Evolutionary conservation across 2,888 invertebrate genomes (phyloP), one percentile per base, ranked within the genome.

Genomic region (Eupithecia vulgata): DNA sequence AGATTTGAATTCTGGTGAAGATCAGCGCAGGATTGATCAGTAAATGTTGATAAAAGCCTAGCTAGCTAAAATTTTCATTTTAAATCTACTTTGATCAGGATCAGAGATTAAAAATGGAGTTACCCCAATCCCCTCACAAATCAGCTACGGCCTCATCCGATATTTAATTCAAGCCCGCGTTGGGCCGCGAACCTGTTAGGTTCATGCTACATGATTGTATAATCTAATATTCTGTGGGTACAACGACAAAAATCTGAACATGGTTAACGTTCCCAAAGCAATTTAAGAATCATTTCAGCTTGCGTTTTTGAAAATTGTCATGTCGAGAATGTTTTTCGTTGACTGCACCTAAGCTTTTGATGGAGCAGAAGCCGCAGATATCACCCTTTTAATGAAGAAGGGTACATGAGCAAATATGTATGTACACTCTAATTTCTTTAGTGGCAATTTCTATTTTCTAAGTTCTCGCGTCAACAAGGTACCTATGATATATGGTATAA

Each of bases 111-210:
- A 70, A 70, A 62, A 70, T 70, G 59, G 35, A 57, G 37, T 72
- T 65, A 70, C 67, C 30, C 45, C 70, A 61, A 70, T 75, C 48
- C 72, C 52, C 48, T 45, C 57, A 65, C 72, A 75, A 68, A 72
- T 72, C 70, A 72, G 72, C 35, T 59, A 61, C 52, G 69, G 67
- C 67, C 70, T 68, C 52, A 25, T 69, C 48, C 57, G 62, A 83
- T 83, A 79, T 82, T 81, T 82, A 80, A 82, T 83, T 83, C 82
- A 83, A 80, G 70, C 70, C 68, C 70, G 74, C 75, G 68, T 77
- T 70, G 69, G 72, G 76, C 69, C 61, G 72, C 62, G 48, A 15
- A 52, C 52, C 21, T 57, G 57, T 57, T 57, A 21, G 52, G 52
- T 52, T 25, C 52, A 52, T 25, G 52, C 25, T 35, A 37, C 13